These are phyloP conservation scores for Caenorhabditis latens DNA, from an alignment of 1,140 invertebrate species.

Conservation along the genomic window DNA sequence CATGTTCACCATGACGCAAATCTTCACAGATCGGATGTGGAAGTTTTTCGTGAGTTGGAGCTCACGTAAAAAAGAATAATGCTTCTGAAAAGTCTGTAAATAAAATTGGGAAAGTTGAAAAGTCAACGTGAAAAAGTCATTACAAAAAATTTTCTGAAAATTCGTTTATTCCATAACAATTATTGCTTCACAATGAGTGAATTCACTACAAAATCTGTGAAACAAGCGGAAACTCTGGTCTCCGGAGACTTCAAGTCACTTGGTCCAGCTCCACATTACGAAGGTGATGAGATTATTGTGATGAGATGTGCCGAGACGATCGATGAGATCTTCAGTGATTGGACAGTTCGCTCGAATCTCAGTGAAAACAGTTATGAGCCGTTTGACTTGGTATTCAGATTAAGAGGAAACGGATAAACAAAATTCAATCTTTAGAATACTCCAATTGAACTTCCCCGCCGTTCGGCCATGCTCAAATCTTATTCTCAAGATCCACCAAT, in stretches of 20 bases:
- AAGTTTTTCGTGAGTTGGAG: no score
- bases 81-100: no score
- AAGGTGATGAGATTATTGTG: conserved; percentile 35
- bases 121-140: no score
- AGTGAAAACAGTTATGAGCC: neutral
- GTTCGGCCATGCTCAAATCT: conserved; percentile 15
- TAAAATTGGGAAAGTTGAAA: no score
- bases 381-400: conserved; percentile 6
- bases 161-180: neutral
- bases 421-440: neutral
- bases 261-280: conserved; percentile 34
- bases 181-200: conserved; percentile 17
- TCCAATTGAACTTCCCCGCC: conserved; percentile 16
- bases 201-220: conserved; percentile 28
- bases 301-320: conserved; percentile 39
- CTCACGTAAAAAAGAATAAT: no score
- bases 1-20: neutral
- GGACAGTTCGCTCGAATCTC: conserved; percentile 8
- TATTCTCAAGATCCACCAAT: conserved; percentile 24
- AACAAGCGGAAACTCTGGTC: neutral
- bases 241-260: conserved; percentile 29
- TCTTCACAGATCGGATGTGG: neutral
- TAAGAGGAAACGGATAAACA: no score
- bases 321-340: conserved; percentile 14
- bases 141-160: no score